phyloP scores from a whole-genome alignment of 1,140 invertebrate species.

The Drosophila tropicalis region DNA sequence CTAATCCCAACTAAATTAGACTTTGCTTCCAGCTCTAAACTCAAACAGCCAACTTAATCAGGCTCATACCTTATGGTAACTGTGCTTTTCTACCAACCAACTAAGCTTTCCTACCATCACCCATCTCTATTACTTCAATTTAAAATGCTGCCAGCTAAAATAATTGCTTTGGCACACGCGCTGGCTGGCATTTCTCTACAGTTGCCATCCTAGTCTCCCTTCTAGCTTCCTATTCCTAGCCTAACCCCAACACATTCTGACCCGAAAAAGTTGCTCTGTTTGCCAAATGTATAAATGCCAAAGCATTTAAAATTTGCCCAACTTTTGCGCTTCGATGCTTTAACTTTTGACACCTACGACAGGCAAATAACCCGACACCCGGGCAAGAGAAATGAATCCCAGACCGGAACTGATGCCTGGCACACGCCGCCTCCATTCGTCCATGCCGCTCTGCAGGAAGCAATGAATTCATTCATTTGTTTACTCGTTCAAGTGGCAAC shows the following conservation, averaged over 20 bases:
- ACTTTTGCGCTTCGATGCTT: constrained; percentile 78
- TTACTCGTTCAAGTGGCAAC: constrained; percentile 81
- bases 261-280: constrained; percentile 68
- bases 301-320: constrained; percentile 75
- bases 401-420: constrained; percentile 45
- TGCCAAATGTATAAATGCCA: constrained; percentile 70
- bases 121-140: constrained; percentile 70
- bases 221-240: constrained; percentile 4
- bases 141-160: constrained; percentile 77
- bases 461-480: constrained; percentile 82
- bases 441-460: constrained; percentile 40
- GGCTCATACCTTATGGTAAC: constrained; percentile 47
- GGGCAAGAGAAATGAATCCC: constrained; percentile 29
- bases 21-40: background rate
- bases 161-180: constrained; percentile 77
- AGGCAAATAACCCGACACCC: constrained; percentile 46
- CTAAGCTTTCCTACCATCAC: constrained; percentile 30
- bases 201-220: background rate
- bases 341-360: constrained; percentile 79
- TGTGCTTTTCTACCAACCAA: constrained; percentile 20
- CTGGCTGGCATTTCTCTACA: constrained; percentile 7
- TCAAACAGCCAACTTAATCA: constrained; percentile 42
- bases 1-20: background rate
- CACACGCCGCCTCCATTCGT: constrained; percentile 4
- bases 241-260: constrained; percentile 33